phyloP scores from a whole-genome alignment of 2,888 invertebrate species.

The Tinea trinotella region DNA sequence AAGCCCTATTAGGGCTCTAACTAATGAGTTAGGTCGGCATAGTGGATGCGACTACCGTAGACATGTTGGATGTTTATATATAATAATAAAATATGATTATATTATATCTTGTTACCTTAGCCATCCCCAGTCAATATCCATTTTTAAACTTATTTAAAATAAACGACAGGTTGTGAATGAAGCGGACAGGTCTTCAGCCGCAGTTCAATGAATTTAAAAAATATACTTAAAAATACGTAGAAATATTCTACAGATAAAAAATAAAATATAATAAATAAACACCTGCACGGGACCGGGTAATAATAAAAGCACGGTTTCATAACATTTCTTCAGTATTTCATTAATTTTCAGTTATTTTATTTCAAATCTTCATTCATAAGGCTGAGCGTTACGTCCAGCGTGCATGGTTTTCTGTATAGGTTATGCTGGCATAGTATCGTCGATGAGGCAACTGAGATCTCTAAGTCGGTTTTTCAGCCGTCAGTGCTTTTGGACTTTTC shows the following conservation, averaged over 20 bases:
- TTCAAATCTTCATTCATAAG: no score
- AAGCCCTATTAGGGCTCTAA: no score
- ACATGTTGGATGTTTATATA: background rate
- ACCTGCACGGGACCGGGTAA: constrained; percentile 58
- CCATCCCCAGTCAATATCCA: constrained; percentile 29
- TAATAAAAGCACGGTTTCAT: constrained; percentile 38
- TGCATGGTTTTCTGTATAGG: no score
- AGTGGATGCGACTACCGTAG: no score
- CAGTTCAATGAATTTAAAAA: constrained; percentile 35
- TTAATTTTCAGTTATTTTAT: no score
- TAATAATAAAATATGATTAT: background rate
- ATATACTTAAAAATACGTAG: constrained; percentile 35
- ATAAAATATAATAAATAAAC: constrained; percentile 41
- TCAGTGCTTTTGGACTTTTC: no score
- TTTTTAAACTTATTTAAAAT: constrained; percentile 55
- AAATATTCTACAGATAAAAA: constrained; percentile 33
- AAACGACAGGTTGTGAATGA: constrained; percentile 60
- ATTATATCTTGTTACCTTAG: background rate
- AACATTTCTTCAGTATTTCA: background rate
- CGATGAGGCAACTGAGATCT: no score
- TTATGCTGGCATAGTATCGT: no score
- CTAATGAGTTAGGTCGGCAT: no score
- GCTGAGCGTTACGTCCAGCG: no score
- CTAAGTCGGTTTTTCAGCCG: no score
- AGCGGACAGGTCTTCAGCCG: constrained; percentile 36